A percentile compares a stretch with the other conserved stretches of the same genome.
These are phyloP conservation scores for Auanema freiburgensis DNA, from an alignment of 2,888 invertebrate genomes.

Conservation along the genomic window DNA sequence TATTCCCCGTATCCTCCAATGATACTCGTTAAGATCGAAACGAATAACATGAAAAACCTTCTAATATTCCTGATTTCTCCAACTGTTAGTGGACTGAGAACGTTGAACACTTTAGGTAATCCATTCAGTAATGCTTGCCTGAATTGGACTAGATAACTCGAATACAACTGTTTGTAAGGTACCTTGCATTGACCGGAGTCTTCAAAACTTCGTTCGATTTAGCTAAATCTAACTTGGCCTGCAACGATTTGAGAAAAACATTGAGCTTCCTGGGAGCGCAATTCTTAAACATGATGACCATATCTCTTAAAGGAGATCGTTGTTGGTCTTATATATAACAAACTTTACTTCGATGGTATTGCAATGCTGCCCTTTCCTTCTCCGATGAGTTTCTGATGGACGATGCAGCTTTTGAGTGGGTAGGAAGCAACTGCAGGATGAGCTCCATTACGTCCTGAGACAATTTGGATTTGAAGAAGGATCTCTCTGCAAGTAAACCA, in stretches of 20 bases:
- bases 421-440: conserved; percentile 34
- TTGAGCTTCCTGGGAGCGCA: conserved; percentile 48
- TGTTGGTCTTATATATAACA: not conserved
- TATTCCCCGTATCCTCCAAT: conserved; percentile 27
- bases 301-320: conserved; percentile 19
- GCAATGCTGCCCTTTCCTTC: conserved; percentile 41
- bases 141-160: too few species aligned
- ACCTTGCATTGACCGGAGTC: conserved; percentile 25
- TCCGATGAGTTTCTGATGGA: conserved; percentile 33
- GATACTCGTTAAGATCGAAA: not conserved
- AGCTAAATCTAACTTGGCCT: conserved; percentile 50
- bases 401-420: conserved; percentile 28
- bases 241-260: conserved; percentile 50
- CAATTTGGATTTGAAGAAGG: conserved; percentile 37
- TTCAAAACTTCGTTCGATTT: conserved; percentile 26
- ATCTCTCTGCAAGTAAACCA: conserved; percentile 31
- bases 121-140: conserved; percentile 26
- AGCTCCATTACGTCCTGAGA: conserved; percentile 14
- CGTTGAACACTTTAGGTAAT: conserved; percentile 41
- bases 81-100: conserved; percentile 47
- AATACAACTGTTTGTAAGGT: not conserved
- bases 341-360: conserved; percentile 33
- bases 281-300: conserved; percentile 45
- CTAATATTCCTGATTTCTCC: conserved; percentile 47
- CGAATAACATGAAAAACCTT: conserved; percentile 21